These are phyloP conservation scores for Cliona cf. orientalis DNA, from an alignment of 37 sponge, comb jelly and placozoan species.

Conservation along the genomic window DNA sequence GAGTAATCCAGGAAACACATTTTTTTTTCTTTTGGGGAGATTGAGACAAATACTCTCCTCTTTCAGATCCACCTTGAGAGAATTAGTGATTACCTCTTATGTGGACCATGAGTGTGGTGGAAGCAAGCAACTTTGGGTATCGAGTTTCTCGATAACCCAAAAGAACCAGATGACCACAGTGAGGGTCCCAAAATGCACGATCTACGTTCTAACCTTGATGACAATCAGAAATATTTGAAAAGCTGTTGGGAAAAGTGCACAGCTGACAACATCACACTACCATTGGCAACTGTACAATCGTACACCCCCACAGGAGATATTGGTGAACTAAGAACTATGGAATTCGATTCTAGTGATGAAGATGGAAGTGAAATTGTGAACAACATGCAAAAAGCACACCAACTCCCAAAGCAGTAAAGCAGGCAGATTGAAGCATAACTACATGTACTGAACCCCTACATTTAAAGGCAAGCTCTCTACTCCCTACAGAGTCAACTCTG, in stretches of 20 bases:
- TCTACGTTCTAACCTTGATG: neutral
- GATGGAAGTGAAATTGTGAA: too few species aligned
- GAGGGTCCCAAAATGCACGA: neutral
- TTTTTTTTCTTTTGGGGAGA: neutral
- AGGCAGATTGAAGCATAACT: too few species aligned
- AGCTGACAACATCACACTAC: neutral
- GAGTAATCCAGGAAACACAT: neutral
- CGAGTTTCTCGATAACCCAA: slow-evolving; percentile 12
- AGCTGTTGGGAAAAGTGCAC: neutral
- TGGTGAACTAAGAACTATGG: too few species aligned
- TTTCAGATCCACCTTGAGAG: slow-evolving; percentile 28
- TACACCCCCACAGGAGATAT: too few species aligned
- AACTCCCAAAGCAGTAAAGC: too few species aligned
- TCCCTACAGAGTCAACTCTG: too few species aligned
- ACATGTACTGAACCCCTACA: too few species aligned
- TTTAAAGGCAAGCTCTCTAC: too few species aligned
- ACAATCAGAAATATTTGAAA: neutral
- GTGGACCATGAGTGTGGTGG: slow-evolving; percentile 30
- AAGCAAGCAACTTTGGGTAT: neutral
- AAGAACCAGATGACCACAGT: neutral
- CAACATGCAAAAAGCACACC: too few species aligned
- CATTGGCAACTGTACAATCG: neutral
- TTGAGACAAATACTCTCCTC: neutral
- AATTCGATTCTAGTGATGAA: too few species aligned
- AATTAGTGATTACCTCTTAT: slow-evolving; percentile 9